phyloP scores from a whole-genome alignment of 2,888 invertebrate genomes.

The Dynastes grantii region DNA sequence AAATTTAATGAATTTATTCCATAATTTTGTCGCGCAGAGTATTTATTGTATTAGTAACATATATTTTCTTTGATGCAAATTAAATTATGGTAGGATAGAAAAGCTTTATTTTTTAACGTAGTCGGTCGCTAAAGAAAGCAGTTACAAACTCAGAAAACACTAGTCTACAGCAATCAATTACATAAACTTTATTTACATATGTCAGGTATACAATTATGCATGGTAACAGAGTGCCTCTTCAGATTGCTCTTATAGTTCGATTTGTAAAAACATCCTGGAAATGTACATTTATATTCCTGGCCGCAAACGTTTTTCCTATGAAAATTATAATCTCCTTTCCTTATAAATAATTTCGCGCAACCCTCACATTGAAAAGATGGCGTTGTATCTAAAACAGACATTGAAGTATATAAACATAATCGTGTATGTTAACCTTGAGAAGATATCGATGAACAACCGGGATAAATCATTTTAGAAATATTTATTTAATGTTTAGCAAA shows the following conservation, averaged over 20 bases:
- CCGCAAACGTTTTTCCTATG: conserved; percentile 51
- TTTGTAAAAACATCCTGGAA: conserved; percentile 39
- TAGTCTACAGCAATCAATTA: no score
- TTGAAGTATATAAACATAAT: not conserved
- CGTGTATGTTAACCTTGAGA: not conserved
- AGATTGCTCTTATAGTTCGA: conserved; percentile 44
- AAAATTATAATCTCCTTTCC: conserved; percentile 38
- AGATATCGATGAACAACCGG: not conserved
- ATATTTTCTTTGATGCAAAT: no score
- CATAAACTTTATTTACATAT: no score
- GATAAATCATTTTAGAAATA: no score
- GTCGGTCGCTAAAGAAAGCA: no score
- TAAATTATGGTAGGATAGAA: no score
- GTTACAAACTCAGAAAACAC: no score
- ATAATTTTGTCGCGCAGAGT: no score
- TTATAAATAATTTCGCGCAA: conserved; percentile 41
- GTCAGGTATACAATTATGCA: not conserved
- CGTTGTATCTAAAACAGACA: conserved; percentile 1
- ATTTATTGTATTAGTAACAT: no score
- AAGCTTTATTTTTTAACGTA: no score
- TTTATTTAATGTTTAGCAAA: no score
- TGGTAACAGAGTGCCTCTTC: conserved; percentile 35
- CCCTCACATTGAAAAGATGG: conserved; percentile 19
- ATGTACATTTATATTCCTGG: conserved; percentile 47
- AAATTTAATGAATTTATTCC: no score